These are phyloP conservation scores for Sebastes reedi DNA, from an alignment of 2,797 vertebrate species.

Conservation along the genomic window DNA sequence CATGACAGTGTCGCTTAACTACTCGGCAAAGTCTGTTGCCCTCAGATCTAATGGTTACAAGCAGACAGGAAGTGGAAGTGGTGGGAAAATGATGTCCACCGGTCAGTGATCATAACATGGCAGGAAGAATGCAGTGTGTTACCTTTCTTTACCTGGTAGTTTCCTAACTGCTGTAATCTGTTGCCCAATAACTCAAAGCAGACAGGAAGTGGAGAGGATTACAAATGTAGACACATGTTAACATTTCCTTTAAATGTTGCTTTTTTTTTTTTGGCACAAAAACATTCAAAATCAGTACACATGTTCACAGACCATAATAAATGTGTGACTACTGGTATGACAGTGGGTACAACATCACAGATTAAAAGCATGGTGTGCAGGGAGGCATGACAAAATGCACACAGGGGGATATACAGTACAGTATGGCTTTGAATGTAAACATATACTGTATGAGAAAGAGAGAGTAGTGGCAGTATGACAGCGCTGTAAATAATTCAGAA, in stretches of 20 bases:
- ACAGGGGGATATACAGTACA: background rate
- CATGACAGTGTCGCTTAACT: background rate
- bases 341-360: conserved; percentile 18
- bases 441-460: background rate
- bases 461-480: conserved; percentile 1
- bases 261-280: conserved; percentile 9
- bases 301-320: conserved; percentile 8
- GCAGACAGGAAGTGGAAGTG: conserved; percentile 13
- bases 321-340: background rate
- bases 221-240: conserved; percentile 32
- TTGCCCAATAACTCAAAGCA: conserved; percentile 29
- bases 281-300: conserved; percentile 17
- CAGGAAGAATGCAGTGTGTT: conserved; percentile 12
- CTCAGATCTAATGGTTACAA: background rate
- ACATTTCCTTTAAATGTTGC: conserved; percentile 18
- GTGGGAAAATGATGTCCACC: background rate
- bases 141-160: conserved; percentile 32
- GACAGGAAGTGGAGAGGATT: conserved; percentile 32
- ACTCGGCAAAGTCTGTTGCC: background rate
- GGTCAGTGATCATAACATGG: conserved; percentile 18
- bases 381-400: conserved; percentile 15
- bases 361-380: conserved; percentile 18
- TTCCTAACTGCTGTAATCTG: conserved; percentile 25
- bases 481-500: conserved; percentile 65
- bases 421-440: conserved; percentile 13